These are phyloP conservation scores for Perithous albicinctus DNA, from an alignment of 2,888 invertebrate genomes.

Conservation along the genomic window DNA sequence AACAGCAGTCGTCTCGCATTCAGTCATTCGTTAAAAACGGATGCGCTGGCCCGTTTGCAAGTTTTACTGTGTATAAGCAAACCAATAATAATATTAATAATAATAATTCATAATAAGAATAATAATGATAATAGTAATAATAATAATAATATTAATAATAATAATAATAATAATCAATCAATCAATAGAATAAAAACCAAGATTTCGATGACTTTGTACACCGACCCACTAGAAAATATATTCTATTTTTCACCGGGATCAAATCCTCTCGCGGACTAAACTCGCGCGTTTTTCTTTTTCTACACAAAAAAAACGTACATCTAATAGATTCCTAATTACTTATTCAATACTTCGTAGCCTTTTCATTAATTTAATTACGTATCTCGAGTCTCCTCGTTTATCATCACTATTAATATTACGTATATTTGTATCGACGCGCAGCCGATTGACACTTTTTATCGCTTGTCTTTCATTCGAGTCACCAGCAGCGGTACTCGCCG, in stretches of 20 bases:
- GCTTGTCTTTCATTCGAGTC: constrained; percentile 62
- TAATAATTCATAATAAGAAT: constrained; percentile 66
- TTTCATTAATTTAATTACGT: constrained; percentile 68
- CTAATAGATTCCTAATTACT: constrained; percentile 64
- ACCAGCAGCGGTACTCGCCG: constrained; percentile 44
- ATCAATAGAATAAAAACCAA: constrained; percentile 71
- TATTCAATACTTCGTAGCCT: constrained; percentile 63
- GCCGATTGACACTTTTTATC: constrained; percentile 65
- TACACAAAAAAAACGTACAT: constrained; percentile 64
- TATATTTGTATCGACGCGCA: constrained; percentile 63
- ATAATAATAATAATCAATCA: constrained; percentile 64
- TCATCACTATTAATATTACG: constrained; percentile 55
- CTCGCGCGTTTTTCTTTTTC: constrained; percentile 56
- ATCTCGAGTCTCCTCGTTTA: constrained; percentile 60
- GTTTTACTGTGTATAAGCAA: constrained; percentile 77
- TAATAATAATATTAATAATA: constrained; percentile 67
- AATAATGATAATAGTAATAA: constrained; percentile 62
- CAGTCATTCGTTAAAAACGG: constrained; percentile 74
- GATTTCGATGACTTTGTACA: constrained; percentile 75
- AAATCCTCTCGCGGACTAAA: constrained; percentile 64
- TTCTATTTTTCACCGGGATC: constrained; percentile 69
- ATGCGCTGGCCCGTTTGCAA: constrained; percentile 72
- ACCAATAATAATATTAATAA: constrained; percentile 70
- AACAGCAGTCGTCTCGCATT: constrained; percentile 81
- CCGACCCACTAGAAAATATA: constrained; percentile 73